Evolutionary conservation across 2,888 invertebrate genomes (phyloP), one percentile per base, ranked within the genome.

Genomic region (Hemistola chrysoprasaria): DNA sequence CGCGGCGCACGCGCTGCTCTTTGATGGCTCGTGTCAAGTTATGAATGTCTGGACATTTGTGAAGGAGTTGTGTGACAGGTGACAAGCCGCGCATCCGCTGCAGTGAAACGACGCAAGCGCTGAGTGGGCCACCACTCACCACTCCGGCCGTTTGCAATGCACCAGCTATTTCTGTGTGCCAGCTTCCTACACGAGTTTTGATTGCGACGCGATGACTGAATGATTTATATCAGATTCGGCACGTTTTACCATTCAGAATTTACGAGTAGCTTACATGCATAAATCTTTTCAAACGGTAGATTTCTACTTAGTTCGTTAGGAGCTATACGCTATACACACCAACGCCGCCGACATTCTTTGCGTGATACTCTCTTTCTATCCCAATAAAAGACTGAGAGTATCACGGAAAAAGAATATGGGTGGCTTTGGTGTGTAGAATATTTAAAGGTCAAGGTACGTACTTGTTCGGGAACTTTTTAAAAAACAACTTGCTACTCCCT

Each of bases 21-120:
- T 35, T 42, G 36, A 36, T 42, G 31, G 29, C 32, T 26, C 35
- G 9, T 61, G 77, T 81, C 85, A 78, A 78, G 74, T 81, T 80
- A 84, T 78, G 78, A 80, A 79, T 78, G 78, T 78, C 78, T 78
- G 76, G 78, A 79, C 78, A 76, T 77, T 80, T 78, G 84, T 78
- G 83, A 80, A 72, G 75, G 81, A 83, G 77, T 79, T 71, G 79
- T 79, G 64, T 70, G 83, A 80, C 83, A 64, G 56, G 54, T 68
- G 85, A 83, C 84, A 81, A 40, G 77, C 50, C 45, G 34, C 67
- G 76, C 78, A 78, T 84, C 84, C 82, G 82, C 71, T 58, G 72
- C 65, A 59, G 65, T 62, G 64, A 65, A 62, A 70, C 70, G 68
- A 67, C 67, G 73, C 41, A 52, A 40, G 48, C 36, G 44, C 38